A percentile compares a stretch with the other conserved stretches of the same genome.
Conservation (phyloP, 1,140 invertebrate species). For the Nomia melanderi region DNA sequence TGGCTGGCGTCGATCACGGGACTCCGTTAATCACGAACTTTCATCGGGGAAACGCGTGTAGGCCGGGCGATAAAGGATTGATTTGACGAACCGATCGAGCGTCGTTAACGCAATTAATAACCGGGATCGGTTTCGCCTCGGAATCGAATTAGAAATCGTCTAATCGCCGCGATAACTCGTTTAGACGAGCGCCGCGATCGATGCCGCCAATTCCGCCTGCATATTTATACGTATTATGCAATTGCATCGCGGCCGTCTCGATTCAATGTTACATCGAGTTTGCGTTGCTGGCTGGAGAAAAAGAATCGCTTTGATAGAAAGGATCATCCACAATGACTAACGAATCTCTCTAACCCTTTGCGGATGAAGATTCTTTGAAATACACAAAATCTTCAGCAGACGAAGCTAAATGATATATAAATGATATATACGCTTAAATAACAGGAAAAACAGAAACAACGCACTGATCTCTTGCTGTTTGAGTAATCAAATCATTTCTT, state of each 20-base stretch:
- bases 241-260: not conserved
- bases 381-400: too few species aligned
- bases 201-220: conserved; percentile 2
- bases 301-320: too few species aligned
- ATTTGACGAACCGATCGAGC: not conserved
- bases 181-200: conserved; percentile 12
- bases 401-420: too few species aligned
- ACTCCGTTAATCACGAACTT: not conserved
- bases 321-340: too few species aligned
- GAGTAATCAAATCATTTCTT: too few species aligned
- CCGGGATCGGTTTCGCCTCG: conserved; percentile 6
- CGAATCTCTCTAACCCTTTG: too few species aligned
- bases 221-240: conserved; percentile 15
- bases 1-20: not conserved
- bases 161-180: conserved; percentile 20
- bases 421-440: too few species aligned
- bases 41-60: not conserved
- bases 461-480: too few species aligned
- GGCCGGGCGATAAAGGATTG: not conserved
- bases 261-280: not conserved
- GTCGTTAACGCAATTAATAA: not conserved
- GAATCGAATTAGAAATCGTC: conserved; percentile 27
- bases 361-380: too few species aligned
- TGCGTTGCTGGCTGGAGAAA: too few species aligned
- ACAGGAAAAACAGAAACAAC: too few species aligned